These are phyloP conservation scores for Cephus pulcher DNA, from an alignment of 2,888 invertebrate genomes.

Conservation along the genomic window DNA sequence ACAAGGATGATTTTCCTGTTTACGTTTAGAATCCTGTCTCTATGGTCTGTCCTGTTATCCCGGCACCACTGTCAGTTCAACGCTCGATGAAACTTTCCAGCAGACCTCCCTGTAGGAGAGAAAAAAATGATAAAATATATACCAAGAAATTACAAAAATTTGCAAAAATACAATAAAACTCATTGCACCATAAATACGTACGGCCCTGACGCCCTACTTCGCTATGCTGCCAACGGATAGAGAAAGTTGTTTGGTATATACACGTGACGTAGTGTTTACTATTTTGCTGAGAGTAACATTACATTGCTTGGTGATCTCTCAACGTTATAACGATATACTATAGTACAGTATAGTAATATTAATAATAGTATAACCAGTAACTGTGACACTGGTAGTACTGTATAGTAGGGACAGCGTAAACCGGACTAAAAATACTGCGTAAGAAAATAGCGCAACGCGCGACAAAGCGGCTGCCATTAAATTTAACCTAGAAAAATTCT, in stretches of 20 bases:
- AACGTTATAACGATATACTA: not conserved
- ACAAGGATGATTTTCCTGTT: not conserved
- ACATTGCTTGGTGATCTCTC: not conserved
- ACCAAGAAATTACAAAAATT: not conserved
- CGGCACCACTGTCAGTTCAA: not conserved
- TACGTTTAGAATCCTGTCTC: not conserved
- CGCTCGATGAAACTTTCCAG: not conserved
- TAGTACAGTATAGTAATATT: not conserved
- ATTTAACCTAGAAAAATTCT: not conserved
- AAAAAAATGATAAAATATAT: not conserved
- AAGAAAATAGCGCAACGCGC: too few species aligned
- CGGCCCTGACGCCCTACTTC: not conserved
- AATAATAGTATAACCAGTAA: not conserved
- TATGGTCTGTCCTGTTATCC: not conserved
- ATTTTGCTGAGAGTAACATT: constrained; percentile 2
- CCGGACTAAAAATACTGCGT: not conserved
- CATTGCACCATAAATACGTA: not conserved
- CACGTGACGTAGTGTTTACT: not conserved
- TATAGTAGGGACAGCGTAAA: not conserved
- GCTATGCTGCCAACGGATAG: not conserved
- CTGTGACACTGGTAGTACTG: not conserved
- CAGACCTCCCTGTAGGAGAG: not conserved
- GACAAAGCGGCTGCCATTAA: not conserved
- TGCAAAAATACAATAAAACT: not conserved
- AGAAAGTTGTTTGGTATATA: constrained; percentile 2